These are phyloP conservation scores for Sandelia bainsii DNA, from an alignment of 2,797 vertebrate genomes.

Conservation along the genomic window DNA sequence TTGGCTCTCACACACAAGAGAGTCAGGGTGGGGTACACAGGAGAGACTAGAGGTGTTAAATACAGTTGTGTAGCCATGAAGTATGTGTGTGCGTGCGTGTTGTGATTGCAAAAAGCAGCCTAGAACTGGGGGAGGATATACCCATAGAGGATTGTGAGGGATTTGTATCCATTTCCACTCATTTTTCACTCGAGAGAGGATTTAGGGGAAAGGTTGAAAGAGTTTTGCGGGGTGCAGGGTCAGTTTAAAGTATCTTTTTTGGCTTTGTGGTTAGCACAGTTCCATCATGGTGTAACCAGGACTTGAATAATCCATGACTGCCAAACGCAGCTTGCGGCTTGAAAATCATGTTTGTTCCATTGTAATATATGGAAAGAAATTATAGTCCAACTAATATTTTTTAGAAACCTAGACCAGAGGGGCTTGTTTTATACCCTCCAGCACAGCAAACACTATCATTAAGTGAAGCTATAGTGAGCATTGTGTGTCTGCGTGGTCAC, in stretches of 20 bases:
- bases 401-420: slow-evolving; percentile 38
- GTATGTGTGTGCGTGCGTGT: slow-evolving; percentile 1
- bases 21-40: slow-evolving; percentile 41
- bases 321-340: slow-evolving; percentile 13
- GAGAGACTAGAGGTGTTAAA: slow-evolving; percentile 51
- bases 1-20: slow-evolving; percentile 42
- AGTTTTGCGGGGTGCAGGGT: slow-evolving; percentile 47
- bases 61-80: slow-evolving; percentile 37
- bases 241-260: slow-evolving; percentile 53
- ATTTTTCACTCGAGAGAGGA: slow-evolving; percentile 63
- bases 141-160: slow-evolving; percentile 56
- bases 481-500: slow-evolving; percentile 40
- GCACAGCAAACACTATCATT: slow-evolving; percentile 55
- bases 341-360: slow-evolving; percentile 47
- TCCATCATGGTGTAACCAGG: slow-evolving; percentile 60
- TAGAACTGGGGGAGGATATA: slow-evolving; percentile 23
- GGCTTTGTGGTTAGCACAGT: slow-evolving; percentile 50
- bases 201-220: slow-evolving; percentile 64
- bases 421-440: slow-evolving; percentile 46
- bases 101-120: slow-evolving; percentile 48
- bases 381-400: slow-evolving; percentile 51
- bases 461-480: slow-evolving; percentile 43
- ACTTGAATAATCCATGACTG: slow-evolving; percentile 37
- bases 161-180: slow-evolving; percentile 72
- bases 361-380: slow-evolving; percentile 53